Evolutionary conservation across 2,797 vertebrate genomes (phyloP).

Genomic region (Botia almorhae): DNA sequence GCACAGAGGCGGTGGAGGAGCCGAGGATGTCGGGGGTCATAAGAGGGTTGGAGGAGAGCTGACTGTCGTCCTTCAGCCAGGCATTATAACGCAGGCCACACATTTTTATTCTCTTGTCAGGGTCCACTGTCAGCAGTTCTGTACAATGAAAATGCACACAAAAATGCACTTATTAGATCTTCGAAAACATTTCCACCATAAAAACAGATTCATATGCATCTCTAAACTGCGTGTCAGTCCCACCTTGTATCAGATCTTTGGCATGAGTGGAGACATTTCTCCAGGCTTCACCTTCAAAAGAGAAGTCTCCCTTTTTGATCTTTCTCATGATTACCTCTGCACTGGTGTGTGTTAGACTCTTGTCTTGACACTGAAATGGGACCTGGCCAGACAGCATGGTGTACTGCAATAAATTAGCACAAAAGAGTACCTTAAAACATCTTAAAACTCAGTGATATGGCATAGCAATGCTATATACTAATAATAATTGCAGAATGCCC

Average conservation of each 20-base stretch:
- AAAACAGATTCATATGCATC: neutral
- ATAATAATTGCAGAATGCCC: neutral
- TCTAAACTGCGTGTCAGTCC: conserved; percentile 62
- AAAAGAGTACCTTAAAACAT: neutral
- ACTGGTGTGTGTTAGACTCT: conserved; percentile 89
- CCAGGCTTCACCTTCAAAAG: conserved; percentile 96
- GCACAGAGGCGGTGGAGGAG: conserved; percentile 90
- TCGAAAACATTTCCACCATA: neutral
- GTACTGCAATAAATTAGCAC: conserved; percentile 79
- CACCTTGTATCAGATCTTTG: conserved; percentile 97
- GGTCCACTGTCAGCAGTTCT: conserved; percentile 98
- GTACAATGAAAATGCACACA: conserved; percentile 4
- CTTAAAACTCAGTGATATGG: neutral
- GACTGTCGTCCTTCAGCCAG: conserved; percentile 98
- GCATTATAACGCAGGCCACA: conserved; percentile 92
- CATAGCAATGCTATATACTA: neutral
- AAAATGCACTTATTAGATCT: neutral
- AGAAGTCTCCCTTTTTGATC: conserved; percentile 98
- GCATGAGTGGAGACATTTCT: conserved; percentile 95
- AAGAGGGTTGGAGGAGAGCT: conserved; percentile 95
- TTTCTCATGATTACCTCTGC: conserved; percentile 98
- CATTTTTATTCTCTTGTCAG: conserved; percentile 98
- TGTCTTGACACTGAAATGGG: conserved; percentile 95
- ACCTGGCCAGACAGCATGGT: conserved; percentile 99
- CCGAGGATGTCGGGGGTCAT: conserved; percentile 98